Percentiles rank a stretch among this genome's conserved stretches.
These are phyloP conservation scores for Caenorhabditis sp. DNA, from an alignment of 2,888 invertebrate species.

Conservation along the genomic window DNA sequence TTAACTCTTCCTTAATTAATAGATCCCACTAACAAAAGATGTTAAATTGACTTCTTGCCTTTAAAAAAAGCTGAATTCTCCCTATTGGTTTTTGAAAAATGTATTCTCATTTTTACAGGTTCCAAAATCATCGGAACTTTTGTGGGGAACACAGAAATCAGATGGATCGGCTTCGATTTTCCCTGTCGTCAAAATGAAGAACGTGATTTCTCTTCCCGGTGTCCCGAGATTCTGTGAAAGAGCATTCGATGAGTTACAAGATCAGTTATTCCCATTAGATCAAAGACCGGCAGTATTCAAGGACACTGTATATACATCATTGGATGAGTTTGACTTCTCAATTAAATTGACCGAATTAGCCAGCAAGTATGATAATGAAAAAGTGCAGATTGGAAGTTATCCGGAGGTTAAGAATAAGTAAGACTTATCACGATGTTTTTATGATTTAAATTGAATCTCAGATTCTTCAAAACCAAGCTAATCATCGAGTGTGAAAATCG, in stretches of 20 bases:
- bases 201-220: conserved; percentile 81
- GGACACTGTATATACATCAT: conserved; percentile 70
- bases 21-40: no score
- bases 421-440: neutral
- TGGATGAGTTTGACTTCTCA: conserved; percentile 73
- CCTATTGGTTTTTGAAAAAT: neutral
- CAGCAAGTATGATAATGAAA: conserved; percentile 72
- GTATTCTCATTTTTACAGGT: conserved; percentile 66
- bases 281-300: conserved; percentile 46
- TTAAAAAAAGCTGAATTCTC: neutral
- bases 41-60: no score
- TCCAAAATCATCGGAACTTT: conserved; percentile 73
- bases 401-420: conserved; percentile 74
- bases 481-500: conserved; percentile 74
- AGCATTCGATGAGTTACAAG: conserved; percentile 72
- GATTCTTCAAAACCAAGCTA: conserved; percentile 75
- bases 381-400: conserved; percentile 77
- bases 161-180: conserved; percentile 74
- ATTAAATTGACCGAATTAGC: conserved; percentile 73
- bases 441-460: conserved; percentile 48
- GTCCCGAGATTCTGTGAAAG: conserved; percentile 76
- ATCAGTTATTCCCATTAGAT: conserved; percentile 59
- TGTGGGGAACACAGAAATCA: conserved; percentile 72
- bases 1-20: no score
- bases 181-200: conserved; percentile 72